Conservation (phyloP, 1,140 invertebrate genomes). For the Cotesia vestalis region DNA sequence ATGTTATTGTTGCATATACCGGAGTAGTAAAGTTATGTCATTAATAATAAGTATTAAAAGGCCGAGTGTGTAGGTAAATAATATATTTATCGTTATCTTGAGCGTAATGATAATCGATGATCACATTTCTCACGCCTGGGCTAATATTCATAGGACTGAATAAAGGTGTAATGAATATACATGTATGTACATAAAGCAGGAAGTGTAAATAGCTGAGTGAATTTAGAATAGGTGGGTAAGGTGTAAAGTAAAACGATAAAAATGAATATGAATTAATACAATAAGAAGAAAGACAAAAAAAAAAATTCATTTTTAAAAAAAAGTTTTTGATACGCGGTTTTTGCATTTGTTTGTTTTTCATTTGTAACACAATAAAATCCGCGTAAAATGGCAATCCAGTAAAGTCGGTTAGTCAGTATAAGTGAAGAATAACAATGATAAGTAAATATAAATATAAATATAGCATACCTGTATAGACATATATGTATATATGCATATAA, state of each 20-base stretch:
- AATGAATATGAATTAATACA: slow-evolving; percentile 5
- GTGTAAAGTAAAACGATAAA: not conserved
- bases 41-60: slow-evolving; percentile 10
- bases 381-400: not conserved
- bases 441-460: not conserved
- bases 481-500: not conserved
- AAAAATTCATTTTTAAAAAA: not conserved
- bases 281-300: not conserved
- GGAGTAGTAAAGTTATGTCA: not conserved
- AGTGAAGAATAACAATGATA: no score
- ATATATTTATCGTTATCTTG: slow-evolving; percentile 2
- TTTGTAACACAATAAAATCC: not conserved
- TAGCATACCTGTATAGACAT: not conserved
- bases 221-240: not conserved
- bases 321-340: not conserved
- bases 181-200: slow-evolving; percentile 10
- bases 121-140: slow-evolving; percentile 3
- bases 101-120: slow-evolving; percentile 25
- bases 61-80: slow-evolving; percentile 11
- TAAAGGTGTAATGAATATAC: not conserved
- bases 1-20: not conserved
- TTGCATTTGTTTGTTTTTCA: not conserved
- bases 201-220: not conserved
- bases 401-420: not conserved
- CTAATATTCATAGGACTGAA: slow-evolving; percentile 11